Conservation (phyloP, 2,888 invertebrate genomes). For the Pseudolycoriella hygida region DNA sequence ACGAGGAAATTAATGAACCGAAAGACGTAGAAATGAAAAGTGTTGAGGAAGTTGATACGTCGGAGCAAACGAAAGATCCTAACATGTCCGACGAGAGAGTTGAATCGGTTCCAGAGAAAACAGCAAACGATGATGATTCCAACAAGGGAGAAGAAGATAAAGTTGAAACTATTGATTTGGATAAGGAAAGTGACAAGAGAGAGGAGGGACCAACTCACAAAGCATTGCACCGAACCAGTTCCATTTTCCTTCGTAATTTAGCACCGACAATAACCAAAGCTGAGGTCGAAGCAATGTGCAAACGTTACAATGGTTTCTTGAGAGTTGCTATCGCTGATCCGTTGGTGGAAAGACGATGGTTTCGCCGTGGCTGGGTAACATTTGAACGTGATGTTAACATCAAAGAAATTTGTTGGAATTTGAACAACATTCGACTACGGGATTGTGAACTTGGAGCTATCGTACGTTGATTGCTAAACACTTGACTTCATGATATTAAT, state of each 20-base stretch:
- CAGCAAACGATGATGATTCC: constrained; percentile 12
- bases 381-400: constrained; percentile 94
- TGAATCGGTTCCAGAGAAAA: constrained; percentile 13
- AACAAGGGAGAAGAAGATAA: constrained; percentile 14
- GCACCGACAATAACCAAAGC: constrained; percentile 91
- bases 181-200: constrained; percentile 28
- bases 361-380: constrained; percentile 95
- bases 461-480: not conserved
- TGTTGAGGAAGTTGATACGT: not conserved
- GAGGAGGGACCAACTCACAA: constrained; percentile 32
- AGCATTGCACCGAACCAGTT: constrained; percentile 86
- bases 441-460: constrained; percentile 77
- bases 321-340: constrained; percentile 95
- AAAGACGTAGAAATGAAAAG: not conserved
- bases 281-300: constrained; percentile 91
- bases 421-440: constrained; percentile 76
- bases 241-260: constrained; percentile 89
- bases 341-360: constrained; percentile 87
- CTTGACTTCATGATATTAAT: no score
- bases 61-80: constrained; percentile 7
- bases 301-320: constrained; percentile 75
- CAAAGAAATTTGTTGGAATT: constrained; percentile 97
- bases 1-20: constrained; percentile 19
- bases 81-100: constrained; percentile 13
- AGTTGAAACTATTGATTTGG: constrained; percentile 29